Evolutionary conservation across 1,140 invertebrate species (phyloP).

Genomic region (Agraylea sexmaculata): DNA sequence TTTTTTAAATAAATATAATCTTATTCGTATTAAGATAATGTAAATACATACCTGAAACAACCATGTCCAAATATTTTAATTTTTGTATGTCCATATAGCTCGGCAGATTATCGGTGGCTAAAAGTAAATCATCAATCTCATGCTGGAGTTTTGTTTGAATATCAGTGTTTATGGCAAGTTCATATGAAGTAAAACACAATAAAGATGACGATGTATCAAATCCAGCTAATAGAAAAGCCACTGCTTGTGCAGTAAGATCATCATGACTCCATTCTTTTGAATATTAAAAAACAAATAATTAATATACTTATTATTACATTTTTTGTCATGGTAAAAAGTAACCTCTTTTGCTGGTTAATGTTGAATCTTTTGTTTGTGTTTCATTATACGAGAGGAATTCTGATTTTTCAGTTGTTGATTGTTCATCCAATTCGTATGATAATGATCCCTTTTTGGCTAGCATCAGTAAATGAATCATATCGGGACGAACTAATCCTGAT

Average conservation of each 20-base stretch:
- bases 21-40: background rate
- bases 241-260: slow-evolving; percentile 33
- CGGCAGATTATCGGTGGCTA: slow-evolving; percentile 21
- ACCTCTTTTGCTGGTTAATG: background rate
- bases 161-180: slow-evolving; percentile 35
- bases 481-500: slow-evolving; percentile 20
- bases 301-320: slow-evolving; percentile 1
- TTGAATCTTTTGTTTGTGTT: slow-evolving; percentile 9
- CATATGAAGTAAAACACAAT: slow-evolving; percentile 29
- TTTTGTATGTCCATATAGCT: slow-evolving; percentile 26
- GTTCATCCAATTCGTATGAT: slow-evolving; percentile 15
- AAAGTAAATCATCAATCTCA: slow-evolving; percentile 31
- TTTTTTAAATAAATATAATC: slow-evolving; percentile 6
- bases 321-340: background rate
- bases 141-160: slow-evolving; percentile 34
- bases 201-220: slow-evolving; percentile 41
- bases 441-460: slow-evolving; percentile 24
- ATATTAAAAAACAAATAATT: slow-evolving; percentile 3
- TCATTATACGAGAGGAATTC: slow-evolving; percentile 13
- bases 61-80: slow-evolving; percentile 34
- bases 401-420: slow-evolving; percentile 10
- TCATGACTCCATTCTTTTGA: slow-evolving; percentile 32
- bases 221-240: slow-evolving; percentile 42
- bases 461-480: slow-evolving; percentile 31
- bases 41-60: slow-evolving; percentile 26